These are phyloP conservation scores for Drosophila sp. DNA, from an alignment of 1,140 invertebrate genomes.

Conservation along the genomic window DNA sequence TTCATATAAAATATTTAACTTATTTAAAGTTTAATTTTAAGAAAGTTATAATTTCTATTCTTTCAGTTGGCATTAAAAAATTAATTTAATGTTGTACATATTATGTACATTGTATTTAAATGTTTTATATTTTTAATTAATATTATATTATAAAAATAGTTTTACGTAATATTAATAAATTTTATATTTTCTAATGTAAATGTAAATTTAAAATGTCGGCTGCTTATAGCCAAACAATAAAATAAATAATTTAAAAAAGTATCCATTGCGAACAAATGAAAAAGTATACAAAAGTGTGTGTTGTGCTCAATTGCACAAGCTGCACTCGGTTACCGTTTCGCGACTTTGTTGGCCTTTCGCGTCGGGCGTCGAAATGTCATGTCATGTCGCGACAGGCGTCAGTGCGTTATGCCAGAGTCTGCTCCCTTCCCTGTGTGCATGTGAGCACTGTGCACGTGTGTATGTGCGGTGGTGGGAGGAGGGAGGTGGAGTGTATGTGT, in stretches of 20 bases:
- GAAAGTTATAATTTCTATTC: too few relatives aligned
- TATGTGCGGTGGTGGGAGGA: too few relatives aligned
- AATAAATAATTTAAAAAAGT: too few relatives aligned
- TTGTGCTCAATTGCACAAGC: not conserved
- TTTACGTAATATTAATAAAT: too few relatives aligned
- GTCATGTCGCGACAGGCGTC: conserved; percentile 75
- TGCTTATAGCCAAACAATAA: too few relatives aligned
- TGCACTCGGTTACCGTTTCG: not conserved
- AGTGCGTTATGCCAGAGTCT: conserved; percentile 47
- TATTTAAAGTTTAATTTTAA: too few relatives aligned
- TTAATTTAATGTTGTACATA: too few relatives aligned
- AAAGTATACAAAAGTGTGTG: conserved; percentile 8
- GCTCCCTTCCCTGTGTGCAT: conserved; percentile 2
- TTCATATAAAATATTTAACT: too few relatives aligned
- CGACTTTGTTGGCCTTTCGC: conserved; percentile 3
- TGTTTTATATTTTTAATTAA: not conserved
- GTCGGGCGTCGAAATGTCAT: conserved; percentile 67
- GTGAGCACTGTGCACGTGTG: not conserved
- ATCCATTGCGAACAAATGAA: not conserved
- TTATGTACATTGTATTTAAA: too few relatives aligned
- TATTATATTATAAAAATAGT: not conserved
- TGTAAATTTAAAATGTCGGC: too few relatives aligned
- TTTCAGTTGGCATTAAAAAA: too few relatives aligned
- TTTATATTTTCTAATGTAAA: too few relatives aligned
- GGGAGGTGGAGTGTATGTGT: conserved; percentile 22